A percentile compares a stretch with the other conserved stretches of the same genome.
Evolutionary conservation across 2,797 vertebrate genomes (phyloP).

Genomic region (Spheniscus humboldti): DNA sequence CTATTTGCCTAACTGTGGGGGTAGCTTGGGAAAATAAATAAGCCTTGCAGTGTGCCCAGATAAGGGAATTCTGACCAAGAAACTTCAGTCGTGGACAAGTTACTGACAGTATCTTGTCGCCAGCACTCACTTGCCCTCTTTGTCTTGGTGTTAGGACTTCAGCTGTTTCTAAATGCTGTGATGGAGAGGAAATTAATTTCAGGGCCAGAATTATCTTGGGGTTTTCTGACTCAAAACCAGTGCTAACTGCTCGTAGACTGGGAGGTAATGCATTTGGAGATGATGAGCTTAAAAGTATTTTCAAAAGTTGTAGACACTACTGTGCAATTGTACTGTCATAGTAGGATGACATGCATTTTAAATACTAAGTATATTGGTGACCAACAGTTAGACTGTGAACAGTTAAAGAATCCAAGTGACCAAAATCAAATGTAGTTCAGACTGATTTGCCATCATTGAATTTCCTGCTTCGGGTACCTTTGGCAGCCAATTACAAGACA

Average conservation of each 20-base stretch:
- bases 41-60: slow-evolving; percentile 30
- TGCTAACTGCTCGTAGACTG: neutral
- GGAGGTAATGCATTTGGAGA: neutral
- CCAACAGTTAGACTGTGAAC: neutral
- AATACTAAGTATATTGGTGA: neutral
- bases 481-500: neutral
- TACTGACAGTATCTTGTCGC: neutral
- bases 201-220: slow-evolving; percentile 3
- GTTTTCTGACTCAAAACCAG: neutral
- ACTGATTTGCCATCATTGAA: neutral
- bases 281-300: neutral
- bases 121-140: neutral
- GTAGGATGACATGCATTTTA: neutral
- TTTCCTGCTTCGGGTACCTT: neutral
- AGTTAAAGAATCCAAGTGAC: slow-evolving; percentile 9
- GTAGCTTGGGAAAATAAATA: slow-evolving; percentile 44
- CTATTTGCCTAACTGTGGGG: slow-evolving; percentile 33
- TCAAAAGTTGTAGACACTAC: neutral
- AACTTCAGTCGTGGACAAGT: neutral
- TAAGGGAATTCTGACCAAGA: slow-evolving; percentile 13
- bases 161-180: neutral
- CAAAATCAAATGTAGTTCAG: neutral
- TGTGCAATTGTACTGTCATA: neutral
- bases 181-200: neutral
- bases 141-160: neutral